Percentiles rank a stretch among this genome's conserved stretches.
phyloP scores from a whole-genome alignment of 1,140 invertebrate genomes.

The Diuraphis noxia region DNA sequence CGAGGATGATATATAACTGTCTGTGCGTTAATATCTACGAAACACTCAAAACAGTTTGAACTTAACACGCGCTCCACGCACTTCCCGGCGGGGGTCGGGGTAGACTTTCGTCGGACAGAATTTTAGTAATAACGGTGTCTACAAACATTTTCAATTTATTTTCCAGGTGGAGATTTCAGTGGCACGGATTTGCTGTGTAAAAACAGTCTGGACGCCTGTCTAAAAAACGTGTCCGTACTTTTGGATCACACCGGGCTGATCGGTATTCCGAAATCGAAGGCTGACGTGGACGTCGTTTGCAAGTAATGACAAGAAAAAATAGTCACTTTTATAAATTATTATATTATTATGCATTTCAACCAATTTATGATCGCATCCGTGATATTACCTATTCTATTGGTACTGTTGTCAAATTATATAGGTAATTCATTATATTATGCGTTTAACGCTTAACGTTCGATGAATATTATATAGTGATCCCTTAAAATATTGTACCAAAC shows the following conservation, averaged over 20 bases:
- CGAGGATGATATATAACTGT: neutral
- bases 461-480: too few relatives aligned
- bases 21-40: neutral
- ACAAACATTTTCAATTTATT: neutral
- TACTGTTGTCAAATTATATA: neutral
- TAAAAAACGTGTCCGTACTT: constrained; percentile 17
- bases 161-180: neutral
- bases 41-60: neutral
- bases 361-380: neutral
- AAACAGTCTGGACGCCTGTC: neutral
- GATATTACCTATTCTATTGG: neutral
- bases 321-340: neutral
- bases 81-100: neutral
- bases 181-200: neutral
- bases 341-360: neutral
- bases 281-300: constrained; percentile 57
- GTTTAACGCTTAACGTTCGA: neutral
- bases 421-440: neutral
- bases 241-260: constrained; percentile 54
- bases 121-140: neutral
- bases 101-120: neutral
- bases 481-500: neutral
- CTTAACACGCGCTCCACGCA: neutral
- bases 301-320: constrained; percentile 53
- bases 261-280: constrained; percentile 57